Evolutionary conservation across 1,140 invertebrate genomes (phyloP), one percentile per base, ranked within the genome.

Genomic region (Teleopsis dalmanni): DNA sequence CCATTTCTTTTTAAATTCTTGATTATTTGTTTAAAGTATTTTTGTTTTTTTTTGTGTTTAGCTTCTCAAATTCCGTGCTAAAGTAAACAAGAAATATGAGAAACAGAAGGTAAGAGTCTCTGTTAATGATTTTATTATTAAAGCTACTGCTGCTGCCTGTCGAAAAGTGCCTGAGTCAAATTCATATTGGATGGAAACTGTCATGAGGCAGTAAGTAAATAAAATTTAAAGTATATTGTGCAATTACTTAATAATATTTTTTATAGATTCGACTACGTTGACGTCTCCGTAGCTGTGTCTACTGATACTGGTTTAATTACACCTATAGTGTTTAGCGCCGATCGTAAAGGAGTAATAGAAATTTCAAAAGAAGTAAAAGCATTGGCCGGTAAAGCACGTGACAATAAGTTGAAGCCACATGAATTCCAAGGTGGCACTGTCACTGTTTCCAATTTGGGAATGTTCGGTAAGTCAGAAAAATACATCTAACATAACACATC

Each of bases 61-160:
- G 70, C 85, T 73, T 3, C 37, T 86, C 9, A 74, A 74, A 40
- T 72, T 87, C 62, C 76, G 85, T 38, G 75, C 76, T 48, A 73
- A 75, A 64, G 78, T 96, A 34, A 85, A 95, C 55, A 85, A 85
- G 48, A 73, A 84, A 53, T 73, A 95, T 27, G 83, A 85, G 38
- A 91, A 91, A 61, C 79, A 91, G 18, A 84, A 85, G 42, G 66
- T 82, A 13, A 92, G 95, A 73, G 61, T 99, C 11, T 96, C 93
- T 19, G 81, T 98, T 0, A 99, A 98, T 69, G 96, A 99, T 72
- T 96, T 99, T 58, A 86, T 99, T 38, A 90, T 99, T 35, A 99
- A 99, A 72, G 95, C 91, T 2, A 82, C 90, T 14, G 93, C 95
- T 3, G 75, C 92, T 45, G 91, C 96, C 8, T 93, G 88, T 71